Conservation (phyloP, 1,140 invertebrate species). For the Drosophila nigrodunni region DNA sequence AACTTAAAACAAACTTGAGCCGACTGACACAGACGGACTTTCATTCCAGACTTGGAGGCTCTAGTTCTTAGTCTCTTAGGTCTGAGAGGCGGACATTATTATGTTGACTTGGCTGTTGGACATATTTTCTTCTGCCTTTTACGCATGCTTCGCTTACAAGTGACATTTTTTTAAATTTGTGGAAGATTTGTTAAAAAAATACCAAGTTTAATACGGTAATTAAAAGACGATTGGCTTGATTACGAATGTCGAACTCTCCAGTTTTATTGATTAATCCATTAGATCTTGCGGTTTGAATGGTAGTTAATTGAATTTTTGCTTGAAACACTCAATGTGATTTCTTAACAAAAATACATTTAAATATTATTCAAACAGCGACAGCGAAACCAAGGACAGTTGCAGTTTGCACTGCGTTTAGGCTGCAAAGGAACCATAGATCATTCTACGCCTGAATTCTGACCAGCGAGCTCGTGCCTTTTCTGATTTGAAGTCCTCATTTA, state of each 20-base stretch:
- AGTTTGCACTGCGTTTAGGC: neutral
- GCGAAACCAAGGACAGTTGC: neutral
- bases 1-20: too few species aligned
- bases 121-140: too few species aligned
- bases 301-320: neutral
- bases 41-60: too few species aligned
- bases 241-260: neutral
- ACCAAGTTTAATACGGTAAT: too few species aligned
- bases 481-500: neutral
- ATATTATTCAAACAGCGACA: neutral
- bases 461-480: slow-evolving; percentile 2
- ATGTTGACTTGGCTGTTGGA: neutral
- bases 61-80: too few species aligned
- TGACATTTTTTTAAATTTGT: too few species aligned
- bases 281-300: neutral
- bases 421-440: slow-evolving; percentile 16
- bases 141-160: too few species aligned
- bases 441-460: slow-evolving; percentile 20
- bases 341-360: neutral
- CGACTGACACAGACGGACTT: too few species aligned
- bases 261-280: neutral
- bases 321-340: neutral
- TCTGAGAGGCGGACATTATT: too few species aligned
- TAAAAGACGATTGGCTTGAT: neutral
- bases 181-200: too few species aligned